Conservation (phyloP, 2,113 vertebrate genomes). For the Silurus asotus region DNA sequence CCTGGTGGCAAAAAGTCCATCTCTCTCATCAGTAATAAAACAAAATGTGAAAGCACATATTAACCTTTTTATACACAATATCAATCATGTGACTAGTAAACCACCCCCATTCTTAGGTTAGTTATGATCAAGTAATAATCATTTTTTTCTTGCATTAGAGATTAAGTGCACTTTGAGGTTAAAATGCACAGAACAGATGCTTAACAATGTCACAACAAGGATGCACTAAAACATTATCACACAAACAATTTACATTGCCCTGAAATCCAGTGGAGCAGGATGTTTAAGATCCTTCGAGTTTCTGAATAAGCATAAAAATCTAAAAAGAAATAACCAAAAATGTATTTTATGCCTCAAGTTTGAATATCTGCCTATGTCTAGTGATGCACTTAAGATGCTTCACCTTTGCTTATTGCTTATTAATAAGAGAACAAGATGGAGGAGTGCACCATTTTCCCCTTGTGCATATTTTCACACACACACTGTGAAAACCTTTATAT, state of each 20-base stretch:
- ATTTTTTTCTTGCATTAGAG: not conserved
- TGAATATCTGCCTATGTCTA: not conserved
- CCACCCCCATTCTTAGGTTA: not conserved
- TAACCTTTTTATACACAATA: not conserved
- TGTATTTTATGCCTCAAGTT: not conserved
- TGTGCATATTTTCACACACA: conserved; percentile 8
- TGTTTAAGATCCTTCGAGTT: not conserved
- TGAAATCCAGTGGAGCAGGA: not conserved
- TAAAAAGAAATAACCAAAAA: not conserved
- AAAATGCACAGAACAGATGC: not conserved
- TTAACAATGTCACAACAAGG: not conserved
- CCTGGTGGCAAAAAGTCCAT: not conserved
- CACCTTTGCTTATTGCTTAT: not conserved
- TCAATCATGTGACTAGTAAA: not conserved
- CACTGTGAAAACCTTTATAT: conserved; percentile 29
- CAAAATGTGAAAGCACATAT: not conserved
- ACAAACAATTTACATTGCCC: not conserved
- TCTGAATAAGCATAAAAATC: not conserved
- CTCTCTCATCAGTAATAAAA: not conserved
- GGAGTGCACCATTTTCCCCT: not conserved
- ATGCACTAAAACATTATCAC: not conserved
- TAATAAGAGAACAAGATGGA: not conserved
- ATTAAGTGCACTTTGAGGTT: not conserved
- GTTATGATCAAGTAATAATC: not conserved
- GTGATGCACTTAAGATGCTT: not conserved